Evolutionary conservation across 2,888 invertebrate genomes (phyloP), one percentile per base, ranked within the genome.

Genomic region (Lucinisca nassula): DNA sequence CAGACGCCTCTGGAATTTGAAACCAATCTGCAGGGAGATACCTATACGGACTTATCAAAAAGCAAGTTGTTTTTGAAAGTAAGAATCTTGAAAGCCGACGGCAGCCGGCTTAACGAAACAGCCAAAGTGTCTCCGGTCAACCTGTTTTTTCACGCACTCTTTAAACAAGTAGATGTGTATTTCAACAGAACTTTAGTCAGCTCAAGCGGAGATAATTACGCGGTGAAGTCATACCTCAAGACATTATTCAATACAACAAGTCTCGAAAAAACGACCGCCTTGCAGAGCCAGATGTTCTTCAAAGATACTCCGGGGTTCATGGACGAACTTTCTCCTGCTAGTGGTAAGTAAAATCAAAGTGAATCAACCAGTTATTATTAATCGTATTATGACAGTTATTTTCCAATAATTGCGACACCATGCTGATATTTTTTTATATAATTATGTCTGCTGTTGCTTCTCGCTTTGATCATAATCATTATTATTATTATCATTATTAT

Each of bases 1-100:
- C 73, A n/a, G 4, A 37, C 12, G 4, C 73, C 73, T 6, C 73
- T 73, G 6, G 10, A 17, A 8, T 73, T 73, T 73, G 73, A 73
- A 37, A 6, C 24, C 4, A 73, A 73, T 21, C 27, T 73, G 35
- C 73, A 73, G n/a, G 61, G 61, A 17, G 73, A 73, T 30, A 38
- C 37, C 27, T 73, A 40, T n/a, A 73, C 73, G 10, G 73, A 73
- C n/a, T 24, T 73, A 38, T 73, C 38, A 40, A 73, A 38, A 73
- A 14, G 73, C n/a, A 73, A 73, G 37, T 27, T 73, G 8, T 73
- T n/a, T 27, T 38, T 73, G 40, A 73, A 73, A 27, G 73, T 73
- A 6, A 35, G 73, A 37, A n/a, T 73, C n/a, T 30, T 73, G 8
- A 73, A 73, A 37, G 10, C 40, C 12, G 38, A 73, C n/a, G 73